These are phyloP conservation scores for Apteryx mantelli DNA, from an alignment of 2,113 vertebrate genomes.

Conservation along the genomic window DNA sequence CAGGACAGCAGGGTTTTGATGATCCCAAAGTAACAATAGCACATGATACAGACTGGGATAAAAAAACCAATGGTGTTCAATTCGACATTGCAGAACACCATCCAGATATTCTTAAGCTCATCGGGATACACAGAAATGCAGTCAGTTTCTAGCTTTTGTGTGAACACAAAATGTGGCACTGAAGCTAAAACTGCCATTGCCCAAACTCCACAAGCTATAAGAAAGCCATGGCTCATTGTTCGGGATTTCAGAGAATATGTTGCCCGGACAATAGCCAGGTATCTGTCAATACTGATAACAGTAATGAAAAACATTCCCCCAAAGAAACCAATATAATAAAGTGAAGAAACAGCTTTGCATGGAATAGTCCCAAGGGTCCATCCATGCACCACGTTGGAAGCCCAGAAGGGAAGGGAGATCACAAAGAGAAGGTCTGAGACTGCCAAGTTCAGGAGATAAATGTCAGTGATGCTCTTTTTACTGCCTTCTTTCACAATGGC, in stretches of 20 bases:
- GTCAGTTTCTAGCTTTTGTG: neutral
- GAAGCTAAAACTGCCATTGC: constrained; percentile 77
- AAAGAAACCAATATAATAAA: constrained; percentile 87
- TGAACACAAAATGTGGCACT: constrained; percentile 84
- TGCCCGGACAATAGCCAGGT: constrained; percentile 88
- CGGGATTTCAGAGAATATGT: constrained; percentile 80
- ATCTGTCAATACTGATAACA: constrained; percentile 90
- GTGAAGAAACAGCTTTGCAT: constrained; percentile 82
- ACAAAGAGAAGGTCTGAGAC: constrained; percentile 87
- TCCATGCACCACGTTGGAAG: constrained; percentile 72
- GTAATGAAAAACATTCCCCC: constrained; percentile 89
- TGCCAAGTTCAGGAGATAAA: constrained; percentile 91
- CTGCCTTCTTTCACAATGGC: constrained; percentile 76
- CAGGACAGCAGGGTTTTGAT: constrained; percentile 81
- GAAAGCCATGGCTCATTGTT: constrained; percentile 73
- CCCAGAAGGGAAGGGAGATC: constrained; percentile 87
- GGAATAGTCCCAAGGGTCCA: constrained; percentile 79
- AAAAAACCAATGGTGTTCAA: constrained; percentile 82
- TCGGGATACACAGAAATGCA: constrained; percentile 65
- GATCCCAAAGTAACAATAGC: constrained; percentile 88
- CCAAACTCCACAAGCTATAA: constrained; percentile 80
- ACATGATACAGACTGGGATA: constrained; percentile 83
- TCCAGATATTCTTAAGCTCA: constrained; percentile 77
- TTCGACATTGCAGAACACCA: constrained; percentile 77
- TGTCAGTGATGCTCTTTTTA: constrained; percentile 86